A percentile compares a stretch with the other conserved stretches of the same genome.
Conservation (phyloP, 2,113 vertebrate genomes). For the Platichthys stellatus region DNA sequence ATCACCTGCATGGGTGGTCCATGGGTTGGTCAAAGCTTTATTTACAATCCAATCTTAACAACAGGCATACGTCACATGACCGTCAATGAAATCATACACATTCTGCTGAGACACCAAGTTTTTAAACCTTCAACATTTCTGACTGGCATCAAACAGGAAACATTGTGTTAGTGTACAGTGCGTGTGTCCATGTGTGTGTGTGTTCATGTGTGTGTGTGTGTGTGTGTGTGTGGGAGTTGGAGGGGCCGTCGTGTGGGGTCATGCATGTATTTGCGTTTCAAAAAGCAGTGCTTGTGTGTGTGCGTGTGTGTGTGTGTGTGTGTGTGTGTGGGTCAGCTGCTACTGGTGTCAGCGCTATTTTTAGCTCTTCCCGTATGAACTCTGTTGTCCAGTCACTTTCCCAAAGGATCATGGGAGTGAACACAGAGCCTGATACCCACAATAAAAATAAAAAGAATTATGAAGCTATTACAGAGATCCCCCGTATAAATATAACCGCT, state of each 20-base stretch:
- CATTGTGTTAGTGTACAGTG: background rate
- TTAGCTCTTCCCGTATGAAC: slow-evolving; percentile 58
- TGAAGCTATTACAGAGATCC: slow-evolving; percentile 16
- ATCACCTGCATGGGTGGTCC: background rate
- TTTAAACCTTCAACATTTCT: background rate
- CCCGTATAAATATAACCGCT: slow-evolving; percentile 1
- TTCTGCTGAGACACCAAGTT: background rate
- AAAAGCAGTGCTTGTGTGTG: slow-evolving; percentile 5
- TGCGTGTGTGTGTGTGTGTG: slow-evolving; percentile 21
- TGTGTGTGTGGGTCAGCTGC: slow-evolving; percentile 65
- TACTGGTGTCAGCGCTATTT: slow-evolving; percentile 70
- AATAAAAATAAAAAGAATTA: slow-evolving; percentile 29
- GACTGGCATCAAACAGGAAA: background rate
- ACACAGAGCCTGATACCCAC: background rate
- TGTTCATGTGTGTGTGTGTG: slow-evolving; percentile 1
- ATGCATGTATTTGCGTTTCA: slow-evolving; percentile 37
- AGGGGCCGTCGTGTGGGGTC: slow-evolving; percentile 37
- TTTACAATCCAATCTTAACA: background rate
- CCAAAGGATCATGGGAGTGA: slow-evolving; percentile 46
- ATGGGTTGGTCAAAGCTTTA: background rate
- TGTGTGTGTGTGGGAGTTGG: background rate
- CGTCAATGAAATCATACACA: background rate
- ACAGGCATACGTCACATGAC: background rate
- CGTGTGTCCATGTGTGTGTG: background rate
- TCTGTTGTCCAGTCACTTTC: slow-evolving; percentile 44